Percentiles rank a stretch among this genome's conserved stretches.
phyloP scores from a whole-genome alignment of 2,797 vertebrate species.

The Coreius guichenoti region DNA sequence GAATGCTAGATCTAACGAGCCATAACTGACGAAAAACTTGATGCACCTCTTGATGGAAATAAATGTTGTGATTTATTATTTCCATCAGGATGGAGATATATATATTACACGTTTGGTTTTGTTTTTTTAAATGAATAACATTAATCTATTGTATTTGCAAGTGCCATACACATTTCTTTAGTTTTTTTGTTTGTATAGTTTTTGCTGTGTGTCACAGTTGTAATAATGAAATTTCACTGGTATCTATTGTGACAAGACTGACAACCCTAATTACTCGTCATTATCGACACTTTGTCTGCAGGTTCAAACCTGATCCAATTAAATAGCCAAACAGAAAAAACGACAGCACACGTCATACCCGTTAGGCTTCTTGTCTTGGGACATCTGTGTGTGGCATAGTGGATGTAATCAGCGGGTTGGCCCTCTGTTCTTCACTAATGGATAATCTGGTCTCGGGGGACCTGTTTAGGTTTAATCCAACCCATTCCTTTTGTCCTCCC shows the following conservation, averaged over 20 bases:
- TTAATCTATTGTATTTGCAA: background rate
- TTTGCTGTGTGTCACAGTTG: background rate
- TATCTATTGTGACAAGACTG: background rate
- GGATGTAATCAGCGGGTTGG: background rate
- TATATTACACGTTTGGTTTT: too few species aligned
- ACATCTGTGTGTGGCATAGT: background rate
- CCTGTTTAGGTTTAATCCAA: slow-evolving; percentile 34
- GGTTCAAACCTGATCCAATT: slow-evolving; percentile 30
- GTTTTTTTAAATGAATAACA: too few species aligned
- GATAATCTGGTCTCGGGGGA: slow-evolving; percentile 22
- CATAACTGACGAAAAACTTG: too few species aligned
- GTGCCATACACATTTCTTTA: background rate
- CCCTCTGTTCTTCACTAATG: slow-evolving; percentile 15
- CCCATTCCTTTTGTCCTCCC: background rate
- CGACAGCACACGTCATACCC: background rate
- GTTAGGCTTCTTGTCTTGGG: slow-evolving; percentile 15
- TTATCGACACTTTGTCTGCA: background rate
- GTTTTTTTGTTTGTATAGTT: too few species aligned
- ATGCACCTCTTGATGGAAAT: too few species aligned
- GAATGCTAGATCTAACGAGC: too few species aligned
- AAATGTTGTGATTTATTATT: too few species aligned
- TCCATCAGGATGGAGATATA: too few species aligned
- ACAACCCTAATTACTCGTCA: slow-evolving; percentile 25
- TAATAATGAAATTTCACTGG: background rate
- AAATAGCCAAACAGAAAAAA: background rate